phyloP scores from a whole-genome alignment of 1,140 invertebrate genomes.

The Drosophila auraria region DNA sequence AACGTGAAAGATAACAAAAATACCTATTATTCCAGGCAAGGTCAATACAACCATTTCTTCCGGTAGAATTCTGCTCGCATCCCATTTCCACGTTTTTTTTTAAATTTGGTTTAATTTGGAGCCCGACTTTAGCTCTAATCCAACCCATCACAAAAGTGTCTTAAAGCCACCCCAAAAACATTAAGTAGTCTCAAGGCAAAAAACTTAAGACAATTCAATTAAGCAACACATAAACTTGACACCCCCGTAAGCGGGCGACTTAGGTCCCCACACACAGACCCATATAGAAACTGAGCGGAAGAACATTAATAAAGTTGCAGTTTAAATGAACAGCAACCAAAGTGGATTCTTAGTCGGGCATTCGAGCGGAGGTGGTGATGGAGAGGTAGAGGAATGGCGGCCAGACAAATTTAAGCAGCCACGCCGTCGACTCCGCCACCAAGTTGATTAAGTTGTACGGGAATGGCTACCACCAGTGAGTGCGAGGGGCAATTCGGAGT shows the following conservation, averaged over 20 bases:
- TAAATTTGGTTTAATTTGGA: neutral
- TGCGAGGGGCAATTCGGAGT: constrained; percentile 10
- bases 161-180: constrained; percentile 36
- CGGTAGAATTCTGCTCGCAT: neutral
- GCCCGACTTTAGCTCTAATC: constrained; percentile 18
- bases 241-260: constrained; percentile 39
- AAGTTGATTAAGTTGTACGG: constrained; percentile 73
- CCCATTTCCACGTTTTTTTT: no score
- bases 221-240: constrained; percentile 76
- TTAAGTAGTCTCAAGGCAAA: constrained; percentile 37
- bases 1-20: neutral
- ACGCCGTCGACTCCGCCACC: constrained; percentile 33
- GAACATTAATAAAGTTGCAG: constrained; percentile 76
- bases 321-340: constrained; percentile 71
- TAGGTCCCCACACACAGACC: constrained; percentile 19
- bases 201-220: constrained; percentile 77
- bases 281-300: neutral
- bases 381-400: constrained; percentile 28
- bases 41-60: no score
- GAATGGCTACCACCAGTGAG: constrained; percentile 40
- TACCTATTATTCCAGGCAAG: neutral
- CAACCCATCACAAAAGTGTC: constrained; percentile 3
- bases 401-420: constrained; percentile 74
- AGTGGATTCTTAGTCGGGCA: constrained; percentile 25
- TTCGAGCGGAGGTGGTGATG: neutral